These are phyloP conservation scores for Rhodinocichla rosea DNA, from an alignment of 2,113 vertebrate genomes.

Conservation along the genomic window DNA sequence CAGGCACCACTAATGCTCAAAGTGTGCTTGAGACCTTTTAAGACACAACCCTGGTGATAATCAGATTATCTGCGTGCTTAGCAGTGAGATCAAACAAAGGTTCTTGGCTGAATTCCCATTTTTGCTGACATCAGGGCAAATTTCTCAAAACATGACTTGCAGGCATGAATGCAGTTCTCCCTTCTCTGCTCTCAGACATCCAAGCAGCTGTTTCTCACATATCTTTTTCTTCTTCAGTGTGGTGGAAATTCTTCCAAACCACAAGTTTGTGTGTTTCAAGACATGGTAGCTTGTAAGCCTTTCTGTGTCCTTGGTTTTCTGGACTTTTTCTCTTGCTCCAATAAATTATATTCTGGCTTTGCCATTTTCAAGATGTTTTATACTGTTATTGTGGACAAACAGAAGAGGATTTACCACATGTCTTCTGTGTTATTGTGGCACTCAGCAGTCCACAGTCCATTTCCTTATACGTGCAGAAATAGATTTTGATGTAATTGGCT, in stretches of 20 bases:
- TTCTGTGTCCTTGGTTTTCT: not conserved
- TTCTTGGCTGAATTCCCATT: not conserved
- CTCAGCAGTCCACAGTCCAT: not conserved
- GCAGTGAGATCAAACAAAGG: not conserved
- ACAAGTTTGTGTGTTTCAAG: not conserved
- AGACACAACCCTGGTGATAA: not conserved
- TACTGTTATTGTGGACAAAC: not conserved
- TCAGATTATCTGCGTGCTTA: not conserved
- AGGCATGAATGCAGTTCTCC: not conserved
- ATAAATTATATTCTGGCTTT: not conserved
- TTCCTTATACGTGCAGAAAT: not conserved
- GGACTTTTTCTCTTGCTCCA: not conserved
- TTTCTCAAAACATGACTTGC: not conserved
- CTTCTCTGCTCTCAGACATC: not conserved
- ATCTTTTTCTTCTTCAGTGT: not conserved
- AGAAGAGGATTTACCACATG: not conserved
- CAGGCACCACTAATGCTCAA: not conserved
- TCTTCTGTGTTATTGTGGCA: not conserved
- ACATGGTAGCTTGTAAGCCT: not conserved
- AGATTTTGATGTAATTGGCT: not conserved
- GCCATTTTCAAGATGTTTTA: not conserved
- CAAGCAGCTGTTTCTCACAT: not conserved
- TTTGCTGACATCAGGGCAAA: not conserved
- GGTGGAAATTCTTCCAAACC: not conserved
- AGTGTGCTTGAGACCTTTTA: not conserved